Evolutionary conservation across 2,113 vertebrate genomes (phyloP), one percentile per base, ranked within the genome.

Genomic region (Toxotes jaculatrix): DNA sequence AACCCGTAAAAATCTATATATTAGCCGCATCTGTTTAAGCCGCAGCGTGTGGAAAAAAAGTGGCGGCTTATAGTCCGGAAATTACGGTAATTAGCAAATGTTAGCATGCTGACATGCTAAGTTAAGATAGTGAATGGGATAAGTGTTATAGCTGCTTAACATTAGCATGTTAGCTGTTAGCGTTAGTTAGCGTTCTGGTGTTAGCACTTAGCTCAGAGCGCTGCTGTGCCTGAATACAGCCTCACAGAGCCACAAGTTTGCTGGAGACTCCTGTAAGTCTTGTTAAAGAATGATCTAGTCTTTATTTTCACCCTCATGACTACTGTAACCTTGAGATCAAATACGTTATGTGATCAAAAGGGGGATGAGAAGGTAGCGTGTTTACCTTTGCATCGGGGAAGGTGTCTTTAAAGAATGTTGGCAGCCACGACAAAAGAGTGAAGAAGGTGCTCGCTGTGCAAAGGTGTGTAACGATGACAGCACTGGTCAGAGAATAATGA

Each of bases 371-470:
- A 53, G 31, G 55, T n/a, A 31, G n/a, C 40, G 3, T 16, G 0
- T 38, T 93, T 90, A 99, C 98, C 96, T 98, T 97, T 4, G 98
- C 95, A n/a, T 96, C 93, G 0, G 97, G 97, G 84, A 97, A 99
- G 1, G 95, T 96, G 86, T 99, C 98, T 90, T 96, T 96, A 59
- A 99, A 99, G 95, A 97, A 99, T 0, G 97, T 98, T 0, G 98
- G 98, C 83, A 99, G 93, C 98, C 98, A 99, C 62, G 97, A 99
- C 82, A 99, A 94, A 42, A 99, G 95, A 8, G 96, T 96, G 95
- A 99, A 99, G 88, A 98, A 98, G 1, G 97, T 97, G 90, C 97
- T 97, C 7, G 96, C 96, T 0, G 97, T 95, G 7, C 95, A 97
- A 56, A 99, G 95, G 93, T 99, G 98, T 4, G 98, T 96, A 0